These are phyloP conservation scores for Clytia hemisphaerica DNA, from an alignment of 30 jellyfish, hydroid and myxozoan species.

Conservation along the genomic window DNA sequence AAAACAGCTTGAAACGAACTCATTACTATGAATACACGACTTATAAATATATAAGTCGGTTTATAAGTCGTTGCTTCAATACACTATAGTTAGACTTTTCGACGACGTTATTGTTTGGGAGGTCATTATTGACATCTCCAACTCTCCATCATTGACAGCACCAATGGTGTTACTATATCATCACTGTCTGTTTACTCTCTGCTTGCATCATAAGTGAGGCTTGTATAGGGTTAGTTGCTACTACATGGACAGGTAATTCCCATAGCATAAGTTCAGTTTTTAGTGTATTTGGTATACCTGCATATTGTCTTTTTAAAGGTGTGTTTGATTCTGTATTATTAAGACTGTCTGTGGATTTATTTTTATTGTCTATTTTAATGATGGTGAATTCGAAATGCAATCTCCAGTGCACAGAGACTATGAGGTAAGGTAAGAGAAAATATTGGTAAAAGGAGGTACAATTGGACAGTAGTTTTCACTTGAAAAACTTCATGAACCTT, in stretches of 20 bases:
- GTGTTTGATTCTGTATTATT: not conserved
- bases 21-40: too few relatives aligned
- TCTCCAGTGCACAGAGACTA: slow-evolving; percentile 64
- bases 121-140: too few relatives aligned
- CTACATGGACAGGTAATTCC: slow-evolving; percentile 73
- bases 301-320: too few relatives aligned
- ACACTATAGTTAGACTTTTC: too few relatives aligned
- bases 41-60: too few relatives aligned
- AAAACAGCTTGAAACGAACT: too few relatives aligned
- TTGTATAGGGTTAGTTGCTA: slow-evolving; percentile 75
- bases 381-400: slow-evolving; percentile 34
- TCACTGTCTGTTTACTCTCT: slow-evolving; percentile 10
- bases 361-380: not conserved
- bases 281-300: slow-evolving; percentile 43
- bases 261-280: slow-evolving; percentile 72
- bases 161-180: not conserved
- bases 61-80: too few relatives aligned
- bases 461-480: too few relatives aligned
- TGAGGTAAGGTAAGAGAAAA: not conserved
- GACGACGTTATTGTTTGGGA: too few relatives aligned
- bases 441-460: not conserved
- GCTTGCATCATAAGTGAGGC: slow-evolving; percentile 65
- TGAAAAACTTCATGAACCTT: too few relatives aligned
- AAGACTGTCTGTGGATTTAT: not conserved
- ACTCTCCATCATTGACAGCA: too few relatives aligned